Conservation (phyloP, 2,888 invertebrate genomes). For the Notodonta ziczac region DNA sequence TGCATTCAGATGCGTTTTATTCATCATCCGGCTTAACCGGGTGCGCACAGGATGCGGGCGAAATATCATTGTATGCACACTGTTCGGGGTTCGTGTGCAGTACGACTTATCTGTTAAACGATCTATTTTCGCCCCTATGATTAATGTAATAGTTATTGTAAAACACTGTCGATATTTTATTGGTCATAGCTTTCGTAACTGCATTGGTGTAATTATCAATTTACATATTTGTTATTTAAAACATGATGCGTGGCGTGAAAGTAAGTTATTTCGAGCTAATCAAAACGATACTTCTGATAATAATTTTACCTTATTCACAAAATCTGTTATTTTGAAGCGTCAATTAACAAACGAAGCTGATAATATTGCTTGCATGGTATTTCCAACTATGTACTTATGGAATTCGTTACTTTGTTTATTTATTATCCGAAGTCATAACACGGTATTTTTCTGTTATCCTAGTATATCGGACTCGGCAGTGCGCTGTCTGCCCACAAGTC, state of each 20-base stretch:
- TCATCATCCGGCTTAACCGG: neutral
- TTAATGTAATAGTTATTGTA: neutral
- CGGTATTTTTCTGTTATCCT: neutral
- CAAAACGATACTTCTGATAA: no score
- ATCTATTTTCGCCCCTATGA: neutral
- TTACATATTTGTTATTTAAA: no score
- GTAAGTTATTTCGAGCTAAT: no score
- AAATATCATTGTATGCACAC: conserved; percentile 1
- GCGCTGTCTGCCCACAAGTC: neutral
- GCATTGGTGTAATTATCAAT: no score
- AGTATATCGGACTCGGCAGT: neutral
- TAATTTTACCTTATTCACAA: no score
- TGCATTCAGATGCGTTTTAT: neutral
- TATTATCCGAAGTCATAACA: neutral
- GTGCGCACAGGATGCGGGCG: conserved; percentile 6
- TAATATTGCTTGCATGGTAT: no score
- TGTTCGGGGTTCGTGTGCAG: neutral
- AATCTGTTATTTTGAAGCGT: no score
- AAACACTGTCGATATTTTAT: neutral
- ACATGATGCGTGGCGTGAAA: no score
- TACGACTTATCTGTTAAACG: conserved; percentile 1
- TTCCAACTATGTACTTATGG: no score
- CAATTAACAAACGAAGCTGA: no score
- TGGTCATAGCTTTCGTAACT: no score
- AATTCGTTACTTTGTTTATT: no score